Evolutionary conservation across 2,888 invertebrate species (phyloP), one percentile per base, ranked within the genome.

Genomic region (Xiphydria camelus): DNA sequence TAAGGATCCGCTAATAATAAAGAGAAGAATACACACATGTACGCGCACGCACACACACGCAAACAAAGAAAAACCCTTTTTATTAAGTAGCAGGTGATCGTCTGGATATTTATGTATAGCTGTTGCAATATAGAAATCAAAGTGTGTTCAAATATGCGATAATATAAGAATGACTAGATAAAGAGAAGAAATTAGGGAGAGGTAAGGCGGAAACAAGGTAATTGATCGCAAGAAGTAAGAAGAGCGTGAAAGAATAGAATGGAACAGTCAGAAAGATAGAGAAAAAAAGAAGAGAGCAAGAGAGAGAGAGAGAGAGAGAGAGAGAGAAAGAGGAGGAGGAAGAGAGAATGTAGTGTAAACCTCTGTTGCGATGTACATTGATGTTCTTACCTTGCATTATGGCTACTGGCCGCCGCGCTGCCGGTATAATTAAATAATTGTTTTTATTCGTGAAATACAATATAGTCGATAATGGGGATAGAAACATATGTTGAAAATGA

Each of bases 381-480:
- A 66, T 73, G 70, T 66, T 75, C 75, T 75, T 75, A 75, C 75
- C 75, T 75, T 75, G 75, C 68, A 65, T 73, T 74, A 75, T 75
- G 71, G 70, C 68, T 70, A 72, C 73, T 75, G 73, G 75, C 73
- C 68, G 75, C 75, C 73, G 75, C 75, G 75, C 75, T 75, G 75
- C 75, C 75, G 72, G 70, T 75, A 73, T 73, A 75, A 75, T 75
- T 72, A 75, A 75, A 75, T 75, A 65, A 75, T 71, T 73, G 72
- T 65, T 73, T 75, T 73, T 70, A 70, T 68, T 70, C 65, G 66
- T 68, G 66, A 68, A 66, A 61, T 62, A 68, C 62, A 69, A 66
- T 62, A 66, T 56, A 69, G 64, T 68, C 59, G 68, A 64, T 53
- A 29, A 46, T 41, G 37, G 36, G 42, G 31, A 40, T 38, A 49